Base-by-base conservation (phyloP, 2,113 vertebrate genomes). In the Grantiella picta region DNA sequence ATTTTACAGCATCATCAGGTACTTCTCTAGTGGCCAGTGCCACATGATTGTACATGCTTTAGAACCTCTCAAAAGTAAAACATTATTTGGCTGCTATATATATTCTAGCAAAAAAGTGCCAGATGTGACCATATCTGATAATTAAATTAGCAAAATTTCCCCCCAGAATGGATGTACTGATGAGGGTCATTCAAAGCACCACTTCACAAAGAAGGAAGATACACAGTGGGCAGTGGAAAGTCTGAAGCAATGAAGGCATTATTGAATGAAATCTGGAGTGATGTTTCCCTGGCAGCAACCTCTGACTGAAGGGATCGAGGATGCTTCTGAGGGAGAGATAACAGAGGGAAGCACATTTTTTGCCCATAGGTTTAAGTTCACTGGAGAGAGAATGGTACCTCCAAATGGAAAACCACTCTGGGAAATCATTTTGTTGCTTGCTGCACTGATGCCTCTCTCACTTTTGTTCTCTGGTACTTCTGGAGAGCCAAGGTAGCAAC, bases 401-500 rank as follows among this genome's bases (percentile, higher is more conserved):
- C 25, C 28, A 68, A 35, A 29, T 0, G 13, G 54, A 84, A 78
- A 81, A 66, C n/a, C 4, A 5, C 8, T 23, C 36, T 70, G 49
- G 60, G 52, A 78, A n/a, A 64, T 28, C 0, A 11, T 59, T 52
- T 33, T 45, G 4, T 23, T 69, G 29, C 15, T 38, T 72, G 36
- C 20, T 61, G 36, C 0, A 0, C 4, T 38, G 11, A 13, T 86
- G 5, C 11, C 90, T 61, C 36, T n/a, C 18, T 69, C 1, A 0
- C 5, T 38, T 54, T 42, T 44, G 10, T 66, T 63, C 61, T 77
- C 63, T 66, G 42, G 8, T 59, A 16, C 21, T 50, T 21, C 3
- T 64, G 61, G 61, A 70, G 23, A 86, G 27, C 15, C 50, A 31
- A 27, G 14, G 63, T 29, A 2, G 5, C 27, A 54, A 53, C 7